A percentile compares a stretch with the other conserved stretches of the same genome.
Conservation (phyloP, 2,113 vertebrate species). For the Peucedramus taeniatus region DNA sequence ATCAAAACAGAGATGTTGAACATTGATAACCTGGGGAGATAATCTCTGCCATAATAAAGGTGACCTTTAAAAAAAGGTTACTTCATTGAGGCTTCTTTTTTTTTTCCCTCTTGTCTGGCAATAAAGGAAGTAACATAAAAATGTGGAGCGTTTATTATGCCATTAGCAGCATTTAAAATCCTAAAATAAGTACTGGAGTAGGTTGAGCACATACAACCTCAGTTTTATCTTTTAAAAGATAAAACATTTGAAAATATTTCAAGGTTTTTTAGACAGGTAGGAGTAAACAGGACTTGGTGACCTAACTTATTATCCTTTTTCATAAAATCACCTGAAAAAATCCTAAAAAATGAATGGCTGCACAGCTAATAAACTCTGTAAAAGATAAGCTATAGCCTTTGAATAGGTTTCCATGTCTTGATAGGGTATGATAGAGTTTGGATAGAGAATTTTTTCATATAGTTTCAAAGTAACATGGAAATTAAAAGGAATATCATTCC, state of each 20-base stretch:
- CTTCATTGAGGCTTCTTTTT: conserved; percentile 19
- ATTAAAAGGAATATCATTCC: neutral
- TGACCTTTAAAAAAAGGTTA: conserved; percentile 56
- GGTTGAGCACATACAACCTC: neutral
- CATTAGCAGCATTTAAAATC: conserved; percentile 37
- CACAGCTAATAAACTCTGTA: neutral
- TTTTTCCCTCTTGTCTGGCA: neutral
- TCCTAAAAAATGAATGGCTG: neutral
- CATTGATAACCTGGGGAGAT: conserved; percentile 29
- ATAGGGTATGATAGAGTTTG: neutral
- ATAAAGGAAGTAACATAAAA: conserved; percentile 38
- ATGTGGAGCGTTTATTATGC: conserved; percentile 25
- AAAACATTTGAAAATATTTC: neutral
- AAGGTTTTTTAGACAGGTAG: neutral
- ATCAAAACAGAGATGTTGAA: neutral
- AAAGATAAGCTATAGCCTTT: neutral
- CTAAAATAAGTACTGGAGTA: neutral
- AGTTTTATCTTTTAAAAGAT: no score
- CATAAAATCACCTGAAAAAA: neutral
- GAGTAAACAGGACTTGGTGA: neutral
- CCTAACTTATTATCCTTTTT: neutral
- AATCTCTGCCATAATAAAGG: conserved; percentile 40
- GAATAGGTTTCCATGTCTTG: neutral
- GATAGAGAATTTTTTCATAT: neutral
- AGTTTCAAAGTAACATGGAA: neutral